phyloP scores from a whole-genome alignment of 64 coral and sea anemone species.

The Orbicella faveolata region DNA sequence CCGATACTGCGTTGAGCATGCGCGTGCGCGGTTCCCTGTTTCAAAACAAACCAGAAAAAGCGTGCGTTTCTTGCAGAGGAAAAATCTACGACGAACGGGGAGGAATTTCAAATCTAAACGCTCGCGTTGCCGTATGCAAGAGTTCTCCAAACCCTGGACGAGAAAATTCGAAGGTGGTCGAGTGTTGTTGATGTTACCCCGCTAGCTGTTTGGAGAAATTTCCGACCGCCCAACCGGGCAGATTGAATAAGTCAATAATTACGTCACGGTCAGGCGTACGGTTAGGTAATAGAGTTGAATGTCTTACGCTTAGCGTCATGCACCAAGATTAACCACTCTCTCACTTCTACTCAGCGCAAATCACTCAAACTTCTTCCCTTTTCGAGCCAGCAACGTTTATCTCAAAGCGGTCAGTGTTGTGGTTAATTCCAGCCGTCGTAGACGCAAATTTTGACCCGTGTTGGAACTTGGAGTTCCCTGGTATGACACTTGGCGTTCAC shows the following conservation, averaged over 20 bases:
- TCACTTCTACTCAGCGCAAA: background rate
- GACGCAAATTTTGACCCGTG: background rate
- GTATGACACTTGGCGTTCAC: constrained; percentile 7
- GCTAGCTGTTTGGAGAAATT: constrained; percentile 53
- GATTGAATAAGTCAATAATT: constrained; percentile 67
- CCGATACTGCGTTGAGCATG: constrained; percentile 18
- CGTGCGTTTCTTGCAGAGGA: background rate
- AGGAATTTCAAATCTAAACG: background rate
- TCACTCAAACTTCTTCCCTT: background rate
- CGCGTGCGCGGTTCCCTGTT: background rate
- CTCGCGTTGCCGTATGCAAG: background rate
- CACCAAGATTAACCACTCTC: constrained; percentile 8
- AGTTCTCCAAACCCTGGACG: background rate
- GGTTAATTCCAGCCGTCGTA: background rate
- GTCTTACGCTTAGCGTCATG: constrained; percentile 57
- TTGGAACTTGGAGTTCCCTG: background rate
- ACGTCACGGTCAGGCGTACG: constrained; percentile 44
- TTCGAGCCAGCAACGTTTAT: background rate
- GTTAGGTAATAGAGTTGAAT: constrained; percentile 60
- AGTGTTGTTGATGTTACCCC: constrained; percentile 11
- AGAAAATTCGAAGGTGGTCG: background rate
- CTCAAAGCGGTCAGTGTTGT: background rate
- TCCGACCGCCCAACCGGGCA: background rate
- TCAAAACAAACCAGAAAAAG: background rate
- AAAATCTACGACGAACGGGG: background rate